Evolutionary conservation across 2,797 vertebrate species (phyloP).

Genomic region (Gambusia yucatana): DNA sequence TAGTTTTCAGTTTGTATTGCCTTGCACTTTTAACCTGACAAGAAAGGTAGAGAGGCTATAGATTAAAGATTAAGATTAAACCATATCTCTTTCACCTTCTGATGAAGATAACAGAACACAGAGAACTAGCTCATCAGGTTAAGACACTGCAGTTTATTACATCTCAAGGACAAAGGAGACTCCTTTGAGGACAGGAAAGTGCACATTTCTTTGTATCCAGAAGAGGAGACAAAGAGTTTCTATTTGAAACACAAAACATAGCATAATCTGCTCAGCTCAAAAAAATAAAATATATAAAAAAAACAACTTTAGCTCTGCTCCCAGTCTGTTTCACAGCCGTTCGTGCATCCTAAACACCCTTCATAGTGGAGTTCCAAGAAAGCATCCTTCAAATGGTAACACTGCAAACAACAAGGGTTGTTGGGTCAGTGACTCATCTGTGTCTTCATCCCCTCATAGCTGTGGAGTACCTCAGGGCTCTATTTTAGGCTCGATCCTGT

Average conservation of each 20-base stretch:
- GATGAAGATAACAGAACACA: neutral
- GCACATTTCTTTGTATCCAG: neutral
- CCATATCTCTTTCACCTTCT: neutral
- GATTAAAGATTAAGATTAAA: neutral
- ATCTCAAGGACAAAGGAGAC: neutral
- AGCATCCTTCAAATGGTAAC: neutral
- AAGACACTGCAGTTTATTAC: neutral
- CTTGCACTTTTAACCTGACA: neutral
- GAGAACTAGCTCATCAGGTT: neutral
- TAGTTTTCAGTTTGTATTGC: neutral
- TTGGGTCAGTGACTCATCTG: neutral
- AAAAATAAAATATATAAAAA: no score
- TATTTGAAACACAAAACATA: neutral
- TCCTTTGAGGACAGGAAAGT: neutral
- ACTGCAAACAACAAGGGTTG: neutral
- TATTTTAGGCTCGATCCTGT: neutral
- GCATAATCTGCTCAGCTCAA: neutral
- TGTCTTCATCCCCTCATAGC: neutral
- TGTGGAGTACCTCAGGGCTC: neutral
- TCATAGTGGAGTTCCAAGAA: neutral
- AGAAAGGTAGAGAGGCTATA: neutral
- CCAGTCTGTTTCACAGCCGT: neutral
- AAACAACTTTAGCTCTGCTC: neutral
- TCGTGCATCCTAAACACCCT: neutral
- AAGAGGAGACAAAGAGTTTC: neutral